phyloP scores from a whole-genome alignment of 2,888 invertebrate genomes.

The Cephus pygmeus region DNA sequence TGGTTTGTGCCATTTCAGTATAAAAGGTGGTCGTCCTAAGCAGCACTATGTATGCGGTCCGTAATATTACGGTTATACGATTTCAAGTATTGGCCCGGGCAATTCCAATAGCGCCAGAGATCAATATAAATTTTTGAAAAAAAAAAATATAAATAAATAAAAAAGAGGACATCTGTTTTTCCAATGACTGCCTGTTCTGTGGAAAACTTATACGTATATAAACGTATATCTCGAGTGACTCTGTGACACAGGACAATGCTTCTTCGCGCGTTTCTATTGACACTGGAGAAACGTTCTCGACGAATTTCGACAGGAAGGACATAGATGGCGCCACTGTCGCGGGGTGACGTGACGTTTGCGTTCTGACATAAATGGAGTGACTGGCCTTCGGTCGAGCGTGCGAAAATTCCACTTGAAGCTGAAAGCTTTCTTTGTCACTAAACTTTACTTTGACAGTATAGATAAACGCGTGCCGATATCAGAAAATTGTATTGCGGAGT shows the following conservation, averaged over 20 bases:
- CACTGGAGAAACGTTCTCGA: neutral
- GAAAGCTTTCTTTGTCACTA: neutral
- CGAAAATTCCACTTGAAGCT: neutral
- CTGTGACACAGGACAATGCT: neutral
- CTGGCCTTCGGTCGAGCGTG: neutral
- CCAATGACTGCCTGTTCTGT: neutral
- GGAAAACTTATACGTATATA: neutral
- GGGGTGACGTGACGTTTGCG: neutral
- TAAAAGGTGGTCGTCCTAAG: constrained; percentile 1
- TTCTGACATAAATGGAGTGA: constrained; percentile 1
- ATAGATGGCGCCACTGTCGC: constrained; percentile 1
- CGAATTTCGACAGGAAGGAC: neutral
- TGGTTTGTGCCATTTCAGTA: neutral
- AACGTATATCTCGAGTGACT: neutral
- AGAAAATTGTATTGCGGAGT: neutral
- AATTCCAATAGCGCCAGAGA: constrained; percentile 1
- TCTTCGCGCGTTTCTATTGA: neutral
- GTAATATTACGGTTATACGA: constrained; percentile 3
- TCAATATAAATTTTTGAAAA: neutral
- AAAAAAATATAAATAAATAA: neutral
- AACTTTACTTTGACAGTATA: neutral
- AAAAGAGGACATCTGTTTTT: neutral
- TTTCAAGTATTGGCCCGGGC: constrained; percentile 3
- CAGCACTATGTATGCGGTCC: constrained; percentile 5
- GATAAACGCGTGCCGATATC: neutral